Evolutionary conservation across 2,113 vertebrate genomes (phyloP).

Genomic region (Cyrtonyx montezumae): DNA sequence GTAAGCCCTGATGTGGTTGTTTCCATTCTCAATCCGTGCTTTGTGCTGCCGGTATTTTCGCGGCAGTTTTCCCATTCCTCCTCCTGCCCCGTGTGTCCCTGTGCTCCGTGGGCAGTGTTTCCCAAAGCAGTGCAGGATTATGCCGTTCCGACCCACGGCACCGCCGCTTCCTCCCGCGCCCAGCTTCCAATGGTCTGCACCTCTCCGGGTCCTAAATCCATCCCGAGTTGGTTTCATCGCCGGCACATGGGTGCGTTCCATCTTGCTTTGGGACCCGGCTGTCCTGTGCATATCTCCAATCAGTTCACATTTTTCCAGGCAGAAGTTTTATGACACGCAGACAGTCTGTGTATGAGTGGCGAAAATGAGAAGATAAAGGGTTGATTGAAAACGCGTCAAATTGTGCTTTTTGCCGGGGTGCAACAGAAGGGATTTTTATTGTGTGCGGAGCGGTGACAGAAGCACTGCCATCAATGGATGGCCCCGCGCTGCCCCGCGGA

Average conservation of each 20-base stretch:
- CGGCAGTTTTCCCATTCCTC: background rate
- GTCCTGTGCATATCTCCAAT: constrained; percentile 44
- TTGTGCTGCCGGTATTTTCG: background rate
- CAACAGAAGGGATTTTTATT: background rate
- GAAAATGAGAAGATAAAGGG: constrained; percentile 43
- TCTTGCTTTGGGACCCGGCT: constrained; percentile 51
- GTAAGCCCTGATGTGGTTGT: background rate
- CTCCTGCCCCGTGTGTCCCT: background rate
- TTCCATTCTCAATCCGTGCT: background rate
- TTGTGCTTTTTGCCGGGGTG: constrained; percentile 19
- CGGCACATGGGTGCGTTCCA: constrained; percentile 58
- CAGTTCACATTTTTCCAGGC: constrained; percentile 45
- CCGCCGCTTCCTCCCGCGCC: constrained; percentile 54
- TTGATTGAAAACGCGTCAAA: constrained; percentile 35
- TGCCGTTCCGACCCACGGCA: constrained; percentile 43
- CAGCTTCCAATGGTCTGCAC: constrained; percentile 55
- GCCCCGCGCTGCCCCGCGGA: constrained; percentile 46
- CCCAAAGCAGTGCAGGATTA: constrained; percentile 14
- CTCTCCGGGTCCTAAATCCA: constrained; percentile 60
- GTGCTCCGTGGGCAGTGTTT: background rate
- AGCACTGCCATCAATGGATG: constrained; percentile 15
- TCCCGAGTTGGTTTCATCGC: constrained; percentile 58
- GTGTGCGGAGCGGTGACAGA: constrained; percentile 17
- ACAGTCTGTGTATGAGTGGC: constrained; percentile 12
- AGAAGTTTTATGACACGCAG: constrained; percentile 55